These are phyloP conservation scores for Entelurus aequoreus DNA, from an alignment of 2,113 vertebrate species.

Conservation along the genomic window DNA sequence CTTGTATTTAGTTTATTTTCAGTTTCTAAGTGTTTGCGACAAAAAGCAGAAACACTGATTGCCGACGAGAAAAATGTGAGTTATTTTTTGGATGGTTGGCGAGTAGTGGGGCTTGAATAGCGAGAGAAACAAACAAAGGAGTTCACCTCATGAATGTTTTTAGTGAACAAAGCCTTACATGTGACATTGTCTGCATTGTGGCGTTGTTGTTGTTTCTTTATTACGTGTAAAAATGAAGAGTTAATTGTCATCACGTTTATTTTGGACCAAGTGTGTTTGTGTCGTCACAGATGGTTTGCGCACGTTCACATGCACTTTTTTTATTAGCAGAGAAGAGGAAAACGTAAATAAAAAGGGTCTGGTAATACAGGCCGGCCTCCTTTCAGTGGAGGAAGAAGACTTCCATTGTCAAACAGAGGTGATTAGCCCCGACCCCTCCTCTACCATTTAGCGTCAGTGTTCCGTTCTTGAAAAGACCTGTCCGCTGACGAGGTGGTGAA, in stretches of 20 bases:
- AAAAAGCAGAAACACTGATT: conserved; percentile 4
- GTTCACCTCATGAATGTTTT: conserved; percentile 57
- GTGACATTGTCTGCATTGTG: conserved; percentile 31
- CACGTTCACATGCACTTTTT: conserved; percentile 38
- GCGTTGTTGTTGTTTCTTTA: conserved; percentile 32
- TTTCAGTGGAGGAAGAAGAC: conserved; percentile 4
- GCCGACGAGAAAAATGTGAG: conserved; percentile 11
- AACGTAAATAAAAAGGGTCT: too few relatives aligned
- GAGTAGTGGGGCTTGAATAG: conserved; percentile 15
- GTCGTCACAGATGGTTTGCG: conserved; percentile 28
- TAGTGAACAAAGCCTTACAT: conserved; percentile 61
- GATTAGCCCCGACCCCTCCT: conserved; percentile 19
- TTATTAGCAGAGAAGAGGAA: too few relatives aligned
- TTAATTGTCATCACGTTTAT: conserved; percentile 23
- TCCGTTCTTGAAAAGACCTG: conserved; percentile 27
- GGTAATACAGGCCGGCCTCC: conserved; percentile 9
- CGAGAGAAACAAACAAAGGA: conserved; percentile 17
- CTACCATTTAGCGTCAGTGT: conserved; percentile 11
- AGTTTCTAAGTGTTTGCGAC: background rate
- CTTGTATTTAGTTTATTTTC: too few relatives aligned
- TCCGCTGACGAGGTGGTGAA: conserved; percentile 4
- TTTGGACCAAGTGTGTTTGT: conserved; percentile 17
- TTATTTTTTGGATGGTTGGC: conserved; percentile 29
- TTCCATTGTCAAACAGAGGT: conserved; percentile 13
- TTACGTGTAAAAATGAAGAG: conserved; percentile 25